Evolutionary conservation across 2,888 invertebrate genomes (phyloP).

Genomic region (Metallyticus violacea): DNA sequence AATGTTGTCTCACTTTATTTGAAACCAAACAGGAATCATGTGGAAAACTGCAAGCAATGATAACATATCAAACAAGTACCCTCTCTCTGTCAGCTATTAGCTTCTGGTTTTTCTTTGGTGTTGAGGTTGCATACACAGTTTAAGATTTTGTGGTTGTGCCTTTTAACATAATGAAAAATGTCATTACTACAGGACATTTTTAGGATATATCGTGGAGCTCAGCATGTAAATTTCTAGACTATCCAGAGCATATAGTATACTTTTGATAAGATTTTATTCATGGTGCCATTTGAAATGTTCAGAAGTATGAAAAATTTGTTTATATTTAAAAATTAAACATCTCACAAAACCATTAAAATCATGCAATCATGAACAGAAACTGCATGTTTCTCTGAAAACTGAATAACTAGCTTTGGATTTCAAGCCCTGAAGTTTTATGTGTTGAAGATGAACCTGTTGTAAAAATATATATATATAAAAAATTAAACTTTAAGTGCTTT

Average conservation of each 20-base stretch:
- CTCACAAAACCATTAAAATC: not conserved
- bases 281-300: not conserved
- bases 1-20: not conserved
- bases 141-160: not conserved
- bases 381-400: not conserved
- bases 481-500: not conserved
- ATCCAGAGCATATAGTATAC: not conserved
- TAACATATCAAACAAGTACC: not conserved
- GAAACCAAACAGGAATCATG: not conserved
- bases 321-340: not conserved
- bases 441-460: not conserved
- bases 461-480: not conserved
- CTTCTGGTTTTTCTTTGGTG: not conserved
- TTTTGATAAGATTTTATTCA: not conserved
- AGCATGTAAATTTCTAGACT: not conserved
- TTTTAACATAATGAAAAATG: not conserved
- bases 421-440: not conserved
- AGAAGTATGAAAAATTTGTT: not conserved
- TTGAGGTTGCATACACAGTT: not conserved
- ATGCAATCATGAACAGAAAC: not conserved
- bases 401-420: not conserved
- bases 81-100: not conserved
- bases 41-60: not conserved
- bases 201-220: not conserved
- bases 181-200: not conserved